Evolutionary conservation across 1,140 invertebrate species (phyloP).

Genomic region (Lutraria rhynchaena): DNA sequence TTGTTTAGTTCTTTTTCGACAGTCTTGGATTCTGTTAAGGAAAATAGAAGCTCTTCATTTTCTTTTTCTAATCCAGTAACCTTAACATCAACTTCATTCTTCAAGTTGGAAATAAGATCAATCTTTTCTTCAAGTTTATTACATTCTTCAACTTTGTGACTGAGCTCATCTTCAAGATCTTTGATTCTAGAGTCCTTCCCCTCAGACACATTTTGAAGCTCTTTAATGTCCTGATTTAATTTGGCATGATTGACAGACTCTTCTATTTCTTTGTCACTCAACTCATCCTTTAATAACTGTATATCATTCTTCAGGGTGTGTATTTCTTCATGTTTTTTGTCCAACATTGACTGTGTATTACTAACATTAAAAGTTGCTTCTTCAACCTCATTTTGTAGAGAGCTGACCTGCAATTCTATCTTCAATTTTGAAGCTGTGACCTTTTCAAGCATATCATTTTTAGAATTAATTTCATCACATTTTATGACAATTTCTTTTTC

Average conservation of each 20-base stretch:
- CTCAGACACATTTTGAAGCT: slow-evolving; percentile 31
- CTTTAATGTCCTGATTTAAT: slow-evolving; percentile 19
- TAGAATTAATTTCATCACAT: slow-evolving; percentile 3
- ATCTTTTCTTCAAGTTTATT: background rate
- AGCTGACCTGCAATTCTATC: background rate
- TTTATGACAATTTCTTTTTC: slow-evolving; percentile 11
- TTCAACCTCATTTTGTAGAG: slow-evolving; percentile 19
- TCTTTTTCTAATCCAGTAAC: slow-evolving; percentile 13
- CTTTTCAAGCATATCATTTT: background rate
- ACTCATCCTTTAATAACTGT: slow-evolving; percentile 36
- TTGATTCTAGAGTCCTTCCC: slow-evolving; percentile 25
- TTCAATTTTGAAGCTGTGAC: background rate
- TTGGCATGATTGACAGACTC: slow-evolving; percentile 10
- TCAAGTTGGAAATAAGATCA: background rate
- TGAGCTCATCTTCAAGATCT: slow-evolving; percentile 20
- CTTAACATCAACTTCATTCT: slow-evolving; percentile 5
- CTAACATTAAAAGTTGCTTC: background rate
- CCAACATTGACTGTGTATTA: background rate
- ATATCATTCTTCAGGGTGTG: slow-evolving; percentile 6
- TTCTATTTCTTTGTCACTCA: slow-evolving; percentile 23
- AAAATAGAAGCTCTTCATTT: slow-evolving; percentile 15
- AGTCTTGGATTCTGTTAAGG: slow-evolving; percentile 17
- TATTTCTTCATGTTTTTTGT: background rate
- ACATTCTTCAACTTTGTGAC: slow-evolving; percentile 7
- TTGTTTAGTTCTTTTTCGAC: background rate